These are phyloP conservation scores for Ciconia maguari DNA, from an alignment of 2,113 vertebrate species.

Conservation along the genomic window DNA sequence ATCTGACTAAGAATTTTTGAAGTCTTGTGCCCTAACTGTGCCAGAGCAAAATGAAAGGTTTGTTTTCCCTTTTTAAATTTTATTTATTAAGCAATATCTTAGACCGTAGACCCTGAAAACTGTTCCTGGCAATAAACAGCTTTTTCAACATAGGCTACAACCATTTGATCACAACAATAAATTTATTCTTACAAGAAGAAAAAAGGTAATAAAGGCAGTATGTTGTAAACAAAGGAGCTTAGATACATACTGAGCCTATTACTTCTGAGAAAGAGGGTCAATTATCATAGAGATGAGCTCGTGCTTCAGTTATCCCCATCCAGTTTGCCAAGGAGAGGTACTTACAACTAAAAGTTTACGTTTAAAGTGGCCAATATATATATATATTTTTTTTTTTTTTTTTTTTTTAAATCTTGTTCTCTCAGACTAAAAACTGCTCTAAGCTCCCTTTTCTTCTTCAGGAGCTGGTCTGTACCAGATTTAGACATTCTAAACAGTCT, in stretches of 20 bases:
- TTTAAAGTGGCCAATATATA: not conserved
- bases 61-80: too few species aligned
- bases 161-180: not conserved
- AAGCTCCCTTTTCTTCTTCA: not conserved
- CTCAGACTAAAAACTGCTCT: not conserved
- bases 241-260: not conserved
- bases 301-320: not conserved
- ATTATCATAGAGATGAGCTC: not conserved
- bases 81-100: not conserved
- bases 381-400: not conserved
- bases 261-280: not conserved
- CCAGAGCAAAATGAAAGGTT: not conserved
- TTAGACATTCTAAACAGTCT: not conserved
- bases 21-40: not conserved
- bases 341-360: not conserved
- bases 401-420: not conserved
- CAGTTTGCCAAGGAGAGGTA: not conserved
- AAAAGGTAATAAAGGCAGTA: not conserved
- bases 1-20: not conserved
- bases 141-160: not conserved
- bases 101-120: not conserved
- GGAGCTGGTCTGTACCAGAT: not conserved
- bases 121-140: not conserved
- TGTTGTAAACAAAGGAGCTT: not conserved
- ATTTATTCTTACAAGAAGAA: not conserved